Percentiles rank a stretch among this genome's conserved stretches.
phyloP scores from a whole-genome alignment of 2,797 vertebrate species.

The Brotula barbata region DNA sequence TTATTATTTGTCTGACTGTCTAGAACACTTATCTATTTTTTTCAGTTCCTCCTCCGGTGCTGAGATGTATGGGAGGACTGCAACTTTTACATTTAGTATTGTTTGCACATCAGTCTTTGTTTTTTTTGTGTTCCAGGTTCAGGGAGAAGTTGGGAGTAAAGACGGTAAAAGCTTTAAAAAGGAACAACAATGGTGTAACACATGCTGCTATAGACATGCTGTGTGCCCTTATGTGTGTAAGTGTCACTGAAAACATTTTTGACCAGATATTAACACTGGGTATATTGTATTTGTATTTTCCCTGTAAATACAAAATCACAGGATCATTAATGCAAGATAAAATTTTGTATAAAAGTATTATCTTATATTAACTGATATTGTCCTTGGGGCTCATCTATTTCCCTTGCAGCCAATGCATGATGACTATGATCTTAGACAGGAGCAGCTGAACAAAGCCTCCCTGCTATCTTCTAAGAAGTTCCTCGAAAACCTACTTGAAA shows the following conservation, averaged over 20 bases:
- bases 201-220: slow-evolving; percentile 98
- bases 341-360: too few relatives aligned
- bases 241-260: slow-evolving; percentile 64
- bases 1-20: slow-evolving; percentile 34
- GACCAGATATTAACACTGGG: background rate
- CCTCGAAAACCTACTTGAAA: slow-evolving; percentile 98
- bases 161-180: slow-evolving; percentile 97
- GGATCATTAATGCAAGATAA: too few relatives aligned
- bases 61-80: slow-evolving; percentile 78
- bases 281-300: background rate
- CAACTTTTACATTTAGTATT: background rate
- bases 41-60: slow-evolving; percentile 55
- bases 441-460: slow-evolving; percentile 98
- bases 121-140: slow-evolving; percentile 83
- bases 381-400: too few relatives aligned
- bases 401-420: slow-evolving; percentile 93
- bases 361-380: too few relatives aligned
- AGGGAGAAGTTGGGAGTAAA: slow-evolving; percentile 96
- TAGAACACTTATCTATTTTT: slow-evolving; percentile 31
- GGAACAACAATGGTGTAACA: slow-evolving; percentile 92
- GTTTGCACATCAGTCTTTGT: slow-evolving; percentile 26
- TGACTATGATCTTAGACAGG: slow-evolving; percentile 97
- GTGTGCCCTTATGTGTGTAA: slow-evolving; percentile 99
- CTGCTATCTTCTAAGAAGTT: slow-evolving; percentile 99
- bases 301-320: background rate